Evolutionary conservation across 2,888 invertebrate species (phyloP).

Genomic region (Acanthacorydalis orientalis): DNA sequence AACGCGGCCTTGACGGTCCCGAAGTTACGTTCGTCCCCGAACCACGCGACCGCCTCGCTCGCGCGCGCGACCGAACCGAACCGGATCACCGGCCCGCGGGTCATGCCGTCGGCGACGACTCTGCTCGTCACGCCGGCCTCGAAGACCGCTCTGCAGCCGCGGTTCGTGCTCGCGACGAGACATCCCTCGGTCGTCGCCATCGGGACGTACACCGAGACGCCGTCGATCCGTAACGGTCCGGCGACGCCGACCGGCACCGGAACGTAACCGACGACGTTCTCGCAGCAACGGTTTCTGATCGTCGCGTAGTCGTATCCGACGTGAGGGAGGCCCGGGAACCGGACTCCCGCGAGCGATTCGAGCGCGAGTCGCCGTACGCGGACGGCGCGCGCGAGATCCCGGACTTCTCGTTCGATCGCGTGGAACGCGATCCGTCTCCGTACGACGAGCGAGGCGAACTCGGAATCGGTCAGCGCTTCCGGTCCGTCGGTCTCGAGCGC

Average conservation of each 20-base stretch:
- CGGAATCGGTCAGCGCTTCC: slow-evolving; percentile 53
- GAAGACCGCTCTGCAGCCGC: slow-evolving; percentile 82
- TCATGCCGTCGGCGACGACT: slow-evolving; percentile 90
- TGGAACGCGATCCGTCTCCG: too few relatives aligned
- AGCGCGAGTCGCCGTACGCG: too few relatives aligned
- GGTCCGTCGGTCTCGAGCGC: background rate
- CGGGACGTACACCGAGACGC: slow-evolving; percentile 66
- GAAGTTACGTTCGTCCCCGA: slow-evolving; percentile 64
- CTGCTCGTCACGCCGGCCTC: slow-evolving; percentile 51
- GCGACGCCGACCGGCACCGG: slow-evolving; percentile 94
- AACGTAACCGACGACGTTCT: slow-evolving; percentile 93
- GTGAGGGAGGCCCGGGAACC: slow-evolving; percentile 47
- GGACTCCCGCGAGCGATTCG: too few relatives aligned
- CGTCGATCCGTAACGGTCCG: slow-evolving; percentile 80
- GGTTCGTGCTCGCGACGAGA: slow-evolving; percentile 89
- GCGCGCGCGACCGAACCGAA: slow-evolving; percentile 64
- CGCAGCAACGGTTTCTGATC: slow-evolving; percentile 85
- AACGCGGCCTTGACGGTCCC: slow-evolving; percentile 66
- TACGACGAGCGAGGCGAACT: slow-evolving; percentile 49
- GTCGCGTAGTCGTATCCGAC: slow-evolving; percentile 74
- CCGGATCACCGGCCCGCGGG: slow-evolving; percentile 85
- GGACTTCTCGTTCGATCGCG: too few relatives aligned
- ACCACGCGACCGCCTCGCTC: slow-evolving; percentile 68
- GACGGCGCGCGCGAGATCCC: too few relatives aligned
- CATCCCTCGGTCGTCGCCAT: slow-evolving; percentile 99